Evolutionary conservation across 2,888 invertebrate genomes (phyloP), one percentile per base, ranked within the genome.

Genomic region (Synanthedon myopaeformis): DNA sequence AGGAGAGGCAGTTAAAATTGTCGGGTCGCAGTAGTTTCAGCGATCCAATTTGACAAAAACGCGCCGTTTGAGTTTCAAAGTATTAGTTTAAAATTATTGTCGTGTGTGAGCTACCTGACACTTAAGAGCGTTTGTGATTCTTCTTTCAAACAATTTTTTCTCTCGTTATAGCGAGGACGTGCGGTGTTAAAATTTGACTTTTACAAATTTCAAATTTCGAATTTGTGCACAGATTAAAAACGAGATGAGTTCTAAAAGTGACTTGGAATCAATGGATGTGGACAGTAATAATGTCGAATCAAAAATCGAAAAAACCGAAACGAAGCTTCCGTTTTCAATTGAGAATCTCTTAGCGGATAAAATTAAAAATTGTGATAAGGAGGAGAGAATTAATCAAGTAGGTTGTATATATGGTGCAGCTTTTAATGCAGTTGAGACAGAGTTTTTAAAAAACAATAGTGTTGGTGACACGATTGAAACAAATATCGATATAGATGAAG

Each of bases 1-100:
- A 76, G 75, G 75, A 74, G 74, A 74, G 74, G 70, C 72, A 75
- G 80, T 83, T 83, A 82, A 82, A 70, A 81, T 82, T 78, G 79
- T 70, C 70, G 65, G 64, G 69, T 61, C 69, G 57, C 64, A 71
- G 76, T 74, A 74, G 74, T 76, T 81, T 77, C 79, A 79, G 74
- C 72, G 74, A 68, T 65, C 73, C 82, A 77, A 82, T 83, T 75
- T 84, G 86, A 86, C 82, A 83, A 83, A 83, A 85, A 85, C 85
- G 82, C 76, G 70, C 78, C 81, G 77, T 75, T 75, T 71, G 74
- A 67, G 62, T 69, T 74, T 78, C 72, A 23, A 23, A 23, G 69
- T 73, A 82, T 85, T 79, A 80, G 85, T 82, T 70, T 23, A 23
- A 76, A 78, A 78, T 78, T 75, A 74, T 76, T 65, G 65, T 62